Evolutionary conservation across 2,113 vertebrate genomes (phyloP).

Genomic region (Hippocampus zosterae): DNA sequence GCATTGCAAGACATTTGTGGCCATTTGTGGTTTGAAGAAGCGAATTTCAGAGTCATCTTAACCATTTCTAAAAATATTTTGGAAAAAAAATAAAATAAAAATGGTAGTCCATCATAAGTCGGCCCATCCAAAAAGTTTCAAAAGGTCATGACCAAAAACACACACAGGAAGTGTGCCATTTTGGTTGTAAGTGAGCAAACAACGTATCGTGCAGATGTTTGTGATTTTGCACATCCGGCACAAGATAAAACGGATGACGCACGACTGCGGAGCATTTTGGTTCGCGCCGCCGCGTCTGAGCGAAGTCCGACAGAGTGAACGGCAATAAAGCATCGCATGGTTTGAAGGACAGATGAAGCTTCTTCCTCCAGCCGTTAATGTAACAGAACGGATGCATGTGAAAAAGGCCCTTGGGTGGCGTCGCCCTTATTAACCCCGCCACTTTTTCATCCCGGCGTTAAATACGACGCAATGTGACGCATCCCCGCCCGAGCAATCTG

Average conservation of each 20-base stretch:
- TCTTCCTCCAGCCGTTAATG: constrained; percentile 28
- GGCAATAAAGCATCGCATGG: neutral
- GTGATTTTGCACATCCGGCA: neutral
- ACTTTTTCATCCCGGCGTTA: neutral
- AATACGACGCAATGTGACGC: constrained; percentile 24
- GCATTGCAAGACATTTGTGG: neutral
- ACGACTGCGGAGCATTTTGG: neutral
- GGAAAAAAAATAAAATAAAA: too few species aligned
- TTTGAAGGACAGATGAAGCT: constrained; percentile 23
- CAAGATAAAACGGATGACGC: neutral
- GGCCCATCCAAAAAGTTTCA: neutral
- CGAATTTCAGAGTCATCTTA: neutral
- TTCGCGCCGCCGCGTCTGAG: neutral
- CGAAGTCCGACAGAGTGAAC: neutral
- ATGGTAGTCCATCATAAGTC: neutral
- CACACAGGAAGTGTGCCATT: neutral
- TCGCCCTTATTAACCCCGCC: constrained; percentile 41
- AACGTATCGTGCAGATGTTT: neutral
- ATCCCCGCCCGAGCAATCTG: constrained; percentile 64
- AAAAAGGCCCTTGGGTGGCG: constrained; percentile 16
- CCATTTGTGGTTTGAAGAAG: neutral
- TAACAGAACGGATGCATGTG: constrained; percentile 33
- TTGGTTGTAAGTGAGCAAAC: neutral
- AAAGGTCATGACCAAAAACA: neutral
- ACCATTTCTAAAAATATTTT: too few species aligned